Percentiles rank a stretch among this genome's conserved stretches.
Conservation (phyloP, 2,113 vertebrate species). For the Myiozetetes cayanensis region DNA sequence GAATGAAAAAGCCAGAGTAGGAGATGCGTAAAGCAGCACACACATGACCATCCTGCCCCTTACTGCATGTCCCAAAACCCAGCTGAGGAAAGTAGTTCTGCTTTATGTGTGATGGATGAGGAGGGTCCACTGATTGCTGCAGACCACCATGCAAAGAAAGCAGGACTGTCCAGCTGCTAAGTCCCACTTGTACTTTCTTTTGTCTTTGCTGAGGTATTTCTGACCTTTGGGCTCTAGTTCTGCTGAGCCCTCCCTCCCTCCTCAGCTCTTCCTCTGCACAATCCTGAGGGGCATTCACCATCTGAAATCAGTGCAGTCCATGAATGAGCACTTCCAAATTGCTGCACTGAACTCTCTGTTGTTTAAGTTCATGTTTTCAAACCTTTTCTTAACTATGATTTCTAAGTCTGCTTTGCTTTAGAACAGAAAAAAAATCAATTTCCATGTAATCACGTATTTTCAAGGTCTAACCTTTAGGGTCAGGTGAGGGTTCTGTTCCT, state of each 20-base stretch:
- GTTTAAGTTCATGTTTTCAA: not conserved
- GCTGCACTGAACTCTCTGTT: not conserved
- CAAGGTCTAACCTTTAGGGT: not conserved
- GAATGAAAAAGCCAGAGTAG: not conserved
- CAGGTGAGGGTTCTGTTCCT: not conserved
- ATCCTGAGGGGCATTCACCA: accelerated
- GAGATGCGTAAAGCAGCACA: not conserved
- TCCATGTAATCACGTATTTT: not conserved
- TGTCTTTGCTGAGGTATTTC: conserved; percentile 3
- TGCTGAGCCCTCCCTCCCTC: not conserved
- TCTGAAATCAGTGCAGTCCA: not conserved
- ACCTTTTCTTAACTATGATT: not conserved
- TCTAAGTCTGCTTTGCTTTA: not conserved
- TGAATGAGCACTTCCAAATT: not conserved
- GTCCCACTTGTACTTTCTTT: not conserved
- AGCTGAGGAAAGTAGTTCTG: not conserved
- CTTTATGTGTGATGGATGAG: not conserved
- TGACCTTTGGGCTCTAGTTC: not conserved
- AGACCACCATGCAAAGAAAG: not conserved
- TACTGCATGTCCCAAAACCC: not conserved
- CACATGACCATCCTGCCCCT: not conserved
- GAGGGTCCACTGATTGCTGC: not conserved
- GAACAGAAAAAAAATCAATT: not conserved
- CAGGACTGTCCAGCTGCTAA: not conserved
- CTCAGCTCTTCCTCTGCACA: not conserved